phyloP scores from a whole-genome alignment of 2,888 invertebrate species.

The Hemithea aestivaria region DNA sequence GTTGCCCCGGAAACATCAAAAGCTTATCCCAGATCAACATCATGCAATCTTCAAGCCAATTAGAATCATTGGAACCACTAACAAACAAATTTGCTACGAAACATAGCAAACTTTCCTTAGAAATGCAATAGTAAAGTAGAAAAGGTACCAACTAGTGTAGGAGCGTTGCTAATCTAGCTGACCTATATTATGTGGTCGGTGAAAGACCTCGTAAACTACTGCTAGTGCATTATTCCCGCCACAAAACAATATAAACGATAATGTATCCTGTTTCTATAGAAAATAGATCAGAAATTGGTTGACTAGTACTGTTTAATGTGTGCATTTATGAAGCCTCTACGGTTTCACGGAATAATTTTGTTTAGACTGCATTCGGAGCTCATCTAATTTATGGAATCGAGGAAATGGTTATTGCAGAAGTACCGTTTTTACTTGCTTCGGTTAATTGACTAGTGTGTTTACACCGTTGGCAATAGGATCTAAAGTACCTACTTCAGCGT shows the following conservation, averaged over 20 bases:
- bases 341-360: constrained; percentile 64
- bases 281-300: constrained; percentile 46
- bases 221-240: constrained; percentile 70
- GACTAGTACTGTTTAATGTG: constrained; percentile 29
- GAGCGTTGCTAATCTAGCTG: constrained; percentile 74
- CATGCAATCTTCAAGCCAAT: too few relatives aligned
- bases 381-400: constrained; percentile 58
- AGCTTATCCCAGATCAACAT: too few relatives aligned
- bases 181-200: constrained; percentile 73
- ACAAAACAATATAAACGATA: constrained; percentile 59
- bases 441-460: too few relatives aligned
- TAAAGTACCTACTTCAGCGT: too few relatives aligned
- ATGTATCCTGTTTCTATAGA: constrained; percentile 42
- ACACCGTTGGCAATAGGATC: too few relatives aligned
- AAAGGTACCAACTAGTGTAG: constrained; percentile 28
- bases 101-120: constrained; percentile 2
- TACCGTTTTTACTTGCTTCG: too few relatives aligned
- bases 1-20: too few relatives aligned
- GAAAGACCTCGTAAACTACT: constrained; percentile 78
- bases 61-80: constrained; percentile 1
- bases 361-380: constrained; percentile 57
- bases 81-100: constrained; percentile 1
- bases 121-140: constrained; percentile 14
- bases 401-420: constrained; percentile 33
- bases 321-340: constrained; percentile 34